These are phyloP conservation scores for Lepidocolaptes lacrymiger DNA, from an alignment of 2,797 vertebrate genomes.

Conservation along the genomic window DNA sequence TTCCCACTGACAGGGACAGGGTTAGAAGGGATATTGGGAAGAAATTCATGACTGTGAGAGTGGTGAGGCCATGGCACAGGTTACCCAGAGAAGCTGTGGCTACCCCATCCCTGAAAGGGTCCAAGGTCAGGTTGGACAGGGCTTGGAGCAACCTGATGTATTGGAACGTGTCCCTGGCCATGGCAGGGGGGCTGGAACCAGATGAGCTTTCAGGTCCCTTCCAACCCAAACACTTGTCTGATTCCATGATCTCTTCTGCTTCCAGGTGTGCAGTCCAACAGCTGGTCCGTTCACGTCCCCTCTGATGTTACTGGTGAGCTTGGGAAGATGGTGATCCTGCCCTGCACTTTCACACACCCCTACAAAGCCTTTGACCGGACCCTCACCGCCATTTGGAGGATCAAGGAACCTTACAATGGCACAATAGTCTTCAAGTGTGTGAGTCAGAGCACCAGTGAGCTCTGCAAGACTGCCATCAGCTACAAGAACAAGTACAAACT, in stretches of 20 bases:
- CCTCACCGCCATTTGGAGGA: constrained; percentile 87
- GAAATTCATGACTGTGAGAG: background rate
- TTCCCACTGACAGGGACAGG: background rate
- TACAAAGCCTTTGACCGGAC: constrained; percentile 85
- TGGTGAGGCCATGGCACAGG: background rate
- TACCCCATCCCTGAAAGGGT: background rate
- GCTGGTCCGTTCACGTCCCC: constrained; percentile 87
- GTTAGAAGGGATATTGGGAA: background rate
- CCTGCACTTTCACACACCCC: constrained; percentile 92
- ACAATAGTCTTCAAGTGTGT: constrained; percentile 84
- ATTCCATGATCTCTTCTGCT: background rate
- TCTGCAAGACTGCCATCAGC: constrained; percentile 81
- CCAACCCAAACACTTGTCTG: background rate
- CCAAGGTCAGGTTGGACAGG: fast-evolving
- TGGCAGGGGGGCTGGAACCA: background rate
- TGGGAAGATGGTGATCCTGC: constrained; percentile 85
- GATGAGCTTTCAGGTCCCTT: background rate
- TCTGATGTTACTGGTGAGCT: constrained; percentile 83
- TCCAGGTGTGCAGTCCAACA: constrained; percentile 72
- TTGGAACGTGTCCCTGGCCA: background rate
- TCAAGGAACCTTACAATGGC: constrained; percentile 81
- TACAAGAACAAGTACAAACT: constrained; percentile 89
- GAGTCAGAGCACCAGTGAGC: constrained; percentile 73
- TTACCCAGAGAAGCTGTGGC: background rate
- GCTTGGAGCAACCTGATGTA: background rate